Evolutionary conservation across 2,888 invertebrate species (phyloP), one percentile per base, ranked within the genome.

Genomic region (Pheosia tremula): DNA sequence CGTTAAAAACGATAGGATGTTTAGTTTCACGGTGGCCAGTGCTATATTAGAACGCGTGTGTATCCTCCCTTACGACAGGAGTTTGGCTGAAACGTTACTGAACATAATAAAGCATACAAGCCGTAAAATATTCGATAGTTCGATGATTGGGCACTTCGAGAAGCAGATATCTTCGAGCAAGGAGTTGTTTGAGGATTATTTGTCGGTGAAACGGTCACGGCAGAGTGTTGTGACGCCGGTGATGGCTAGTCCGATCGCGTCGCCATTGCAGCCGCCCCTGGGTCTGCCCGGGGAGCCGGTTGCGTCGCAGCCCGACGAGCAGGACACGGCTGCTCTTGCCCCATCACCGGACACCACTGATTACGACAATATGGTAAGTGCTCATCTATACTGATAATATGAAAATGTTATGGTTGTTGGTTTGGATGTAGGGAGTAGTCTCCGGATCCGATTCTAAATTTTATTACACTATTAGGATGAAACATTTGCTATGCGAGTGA

Each of bases 261-360:
- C 54, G 11, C 43, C 13, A 52, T 3, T 3, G 6, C 10, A 10
- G 13, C 36, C 37, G 52, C 10, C 52, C 36, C 37, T 9, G 3
- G 36, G 36, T 4, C 52, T 9, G 52, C 24, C 4, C 24, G 6
- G 36, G 52, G 13, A 7, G 52, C 52, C 52, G 24, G 9, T 2
- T 24, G 52, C 36, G 24, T 8, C 52, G 41, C 45, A 39, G 37
- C 38, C n/a, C 56, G 45, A n/a, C 38, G 63, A 58, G 38, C 59
- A 52, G 8, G 67, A 68, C 7, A 13, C 57, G 10, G 63, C 60
- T 24, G 63, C 66, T 3, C 67, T 66, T 0, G 68, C 66, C 9
- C 61, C 84, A 2, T 89, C 90, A 24, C 90, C 90, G 1, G 89
- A 91, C 50, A 87, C 91, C 0, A 87, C 90, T 3, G 82, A 87